These are phyloP conservation scores for Tarsius wallacei DNA, from an alignment of 2,797 vertebrate genomes.

Conservation along the genomic window DNA sequence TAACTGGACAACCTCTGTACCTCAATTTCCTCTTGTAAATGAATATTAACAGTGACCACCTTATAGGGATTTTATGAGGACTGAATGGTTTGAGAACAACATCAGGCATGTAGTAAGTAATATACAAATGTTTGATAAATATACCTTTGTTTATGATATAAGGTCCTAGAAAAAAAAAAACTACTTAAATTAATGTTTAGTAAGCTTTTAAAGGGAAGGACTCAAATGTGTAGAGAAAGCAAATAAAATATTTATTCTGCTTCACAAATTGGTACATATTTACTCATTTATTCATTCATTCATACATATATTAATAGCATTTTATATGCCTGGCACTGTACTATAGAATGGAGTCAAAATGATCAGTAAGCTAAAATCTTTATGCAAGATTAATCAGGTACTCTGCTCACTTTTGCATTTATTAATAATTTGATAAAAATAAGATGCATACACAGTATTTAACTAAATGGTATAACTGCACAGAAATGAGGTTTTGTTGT, in stretches of 20 bases:
- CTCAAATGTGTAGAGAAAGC: not conserved
- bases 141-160: not conserved
- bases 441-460: not conserved
- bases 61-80: not conserved
- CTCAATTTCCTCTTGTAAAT: not conserved
- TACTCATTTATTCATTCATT: not conserved
- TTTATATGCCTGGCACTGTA: not conserved
- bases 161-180: not conserved
- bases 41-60: not conserved
- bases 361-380: not conserved
- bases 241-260: constrained; percentile 17
- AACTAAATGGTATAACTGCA: not conserved
- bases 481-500: not conserved
- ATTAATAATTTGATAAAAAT: constrained; percentile 8
- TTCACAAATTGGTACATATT: not conserved
- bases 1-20: not conserved
- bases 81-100: not conserved
- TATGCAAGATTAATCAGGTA: not conserved
- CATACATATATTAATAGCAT: not conserved
- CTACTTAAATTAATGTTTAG: not conserved
- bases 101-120: not conserved
- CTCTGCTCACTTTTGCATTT: not conserved
- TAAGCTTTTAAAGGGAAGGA: constrained; percentile 24
- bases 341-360: not conserved
- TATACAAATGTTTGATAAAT: not conserved